phyloP scores from a whole-genome alignment of 2,113 vertebrate genomes.

The Numenius arquata region DNA sequence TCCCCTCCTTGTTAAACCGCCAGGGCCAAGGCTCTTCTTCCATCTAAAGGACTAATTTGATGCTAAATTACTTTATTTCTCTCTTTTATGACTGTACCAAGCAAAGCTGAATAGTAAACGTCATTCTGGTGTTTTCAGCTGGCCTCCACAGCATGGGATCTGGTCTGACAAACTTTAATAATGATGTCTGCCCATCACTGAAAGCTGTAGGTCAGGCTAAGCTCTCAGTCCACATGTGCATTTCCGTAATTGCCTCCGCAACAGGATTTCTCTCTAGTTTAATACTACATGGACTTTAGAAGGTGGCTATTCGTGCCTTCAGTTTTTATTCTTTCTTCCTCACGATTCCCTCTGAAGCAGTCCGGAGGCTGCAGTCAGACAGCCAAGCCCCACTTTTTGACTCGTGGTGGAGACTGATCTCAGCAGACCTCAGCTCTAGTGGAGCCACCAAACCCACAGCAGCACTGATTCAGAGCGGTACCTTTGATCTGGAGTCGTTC shows the following conservation, averaged over 20 bases:
- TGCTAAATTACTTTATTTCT: not conserved
- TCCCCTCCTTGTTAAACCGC: not conserved
- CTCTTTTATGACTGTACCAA: not conserved
- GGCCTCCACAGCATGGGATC: not conserved
- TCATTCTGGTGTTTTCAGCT: not conserved
- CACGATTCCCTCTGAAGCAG: not conserved
- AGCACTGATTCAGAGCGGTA: fast-evolving
- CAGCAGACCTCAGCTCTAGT: not conserved
- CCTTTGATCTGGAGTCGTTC: not conserved
- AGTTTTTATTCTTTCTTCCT: not conserved
- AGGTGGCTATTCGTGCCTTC: not conserved
- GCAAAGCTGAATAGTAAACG: not conserved
- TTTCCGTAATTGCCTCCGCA: not conserved
- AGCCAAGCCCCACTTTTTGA: not conserved
- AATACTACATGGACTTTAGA: not conserved
- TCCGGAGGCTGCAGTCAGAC: not conserved
- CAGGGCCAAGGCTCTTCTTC: not conserved
- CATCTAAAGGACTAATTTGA: not conserved
- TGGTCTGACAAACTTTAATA: not conserved
- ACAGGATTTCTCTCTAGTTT: not conserved
- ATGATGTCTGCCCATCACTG: not conserved
- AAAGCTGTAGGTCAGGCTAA: not conserved
- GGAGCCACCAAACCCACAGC: not conserved
- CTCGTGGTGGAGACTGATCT: not conserved
- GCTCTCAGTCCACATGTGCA: not conserved